A percentile compares a stretch with the other conserved stretches of the same genome.
These are phyloP conservation scores for Lycopodina hypogea DNA, from an alignment of 37 sponge, comb jelly and placozoan genomes.

Conservation along the genomic window DNA sequence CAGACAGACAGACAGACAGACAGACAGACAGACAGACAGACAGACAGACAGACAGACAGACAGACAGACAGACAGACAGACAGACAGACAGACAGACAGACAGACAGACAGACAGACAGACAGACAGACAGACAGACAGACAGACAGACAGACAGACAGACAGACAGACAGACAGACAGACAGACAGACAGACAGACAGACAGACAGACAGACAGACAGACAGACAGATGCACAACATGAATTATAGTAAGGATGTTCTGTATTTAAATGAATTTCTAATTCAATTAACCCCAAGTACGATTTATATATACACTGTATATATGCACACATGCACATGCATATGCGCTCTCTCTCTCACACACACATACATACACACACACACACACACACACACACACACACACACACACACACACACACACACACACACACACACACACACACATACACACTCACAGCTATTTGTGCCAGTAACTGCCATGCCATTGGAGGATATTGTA, in stretches of 20 bases:
- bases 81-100: constrained; percentile 3
- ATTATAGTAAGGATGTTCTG: no score
- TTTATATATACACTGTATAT: neutral
- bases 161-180: constrained; percentile 22
- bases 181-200: no score
- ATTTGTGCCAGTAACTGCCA: constrained; percentile 9
- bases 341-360: neutral
- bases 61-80: constrained; percentile 4
- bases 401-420: no score
- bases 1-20: no score
- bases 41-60: constrained; percentile 4
- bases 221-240: no score
- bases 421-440: no score
- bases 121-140: constrained; percentile 4
- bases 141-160: constrained; percentile 4
- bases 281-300: no score
- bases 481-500: constrained; percentile 22
- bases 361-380: neutral
- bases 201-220: no score
- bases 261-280: no score
- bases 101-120: constrained; percentile 12
- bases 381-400: neutral
- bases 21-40: constrained; percentile 3
- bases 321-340: neutral
- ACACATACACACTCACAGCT: no score